Conservation (phyloP, 2,888 invertebrate genomes). For the Drymonia ruficornis region DNA sequence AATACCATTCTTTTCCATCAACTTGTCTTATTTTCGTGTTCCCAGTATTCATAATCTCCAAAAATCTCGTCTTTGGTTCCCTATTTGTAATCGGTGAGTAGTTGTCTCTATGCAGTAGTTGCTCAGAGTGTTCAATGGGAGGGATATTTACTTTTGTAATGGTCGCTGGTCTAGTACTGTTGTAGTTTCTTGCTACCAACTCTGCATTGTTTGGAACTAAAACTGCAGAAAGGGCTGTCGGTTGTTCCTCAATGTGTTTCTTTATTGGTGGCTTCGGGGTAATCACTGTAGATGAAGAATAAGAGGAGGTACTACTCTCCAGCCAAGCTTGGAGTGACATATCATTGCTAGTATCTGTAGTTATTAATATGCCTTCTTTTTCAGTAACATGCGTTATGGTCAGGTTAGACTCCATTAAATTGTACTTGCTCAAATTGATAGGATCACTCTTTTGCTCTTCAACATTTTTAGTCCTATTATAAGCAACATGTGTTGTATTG, state of each 20-base stretch:
- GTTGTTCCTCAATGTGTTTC: slow-evolving; percentile 64
- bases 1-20: slow-evolving; percentile 92
- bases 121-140: slow-evolving; percentile 62
- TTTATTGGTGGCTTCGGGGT: slow-evolving; percentile 62
- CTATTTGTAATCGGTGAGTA: slow-evolving; percentile 71
- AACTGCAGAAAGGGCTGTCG: slow-evolving; percentile 86
- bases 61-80: slow-evolving; percentile 74
- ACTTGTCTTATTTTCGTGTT: slow-evolving; percentile 75
- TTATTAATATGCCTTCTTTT: slow-evolving; percentile 72
- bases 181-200: slow-evolving; percentile 55
- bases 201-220: slow-evolving; percentile 84
- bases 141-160: slow-evolving; percentile 77
- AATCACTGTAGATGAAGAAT: slow-evolving; percentile 49
- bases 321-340: slow-evolving; percentile 74
- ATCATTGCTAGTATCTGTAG: slow-evolving; percentile 76
- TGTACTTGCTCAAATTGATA: slow-evolving; percentile 69
- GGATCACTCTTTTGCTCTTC: slow-evolving; percentile 72
- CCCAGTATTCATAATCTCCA: slow-evolving; percentile 62
- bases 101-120: slow-evolving; percentile 56
- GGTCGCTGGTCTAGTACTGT: slow-evolving; percentile 66
- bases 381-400: slow-evolving; percentile 75
- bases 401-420: slow-evolving; percentile 75
- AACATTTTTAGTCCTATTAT: slow-evolving; percentile 75
- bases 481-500: slow-evolving; percentile 71
- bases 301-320: slow-evolving; percentile 66